These are phyloP conservation scores for Sarotherodon lohbergeri DNA, from an alignment of 2,113 vertebrate genomes.

Conservation along the genomic window DNA sequence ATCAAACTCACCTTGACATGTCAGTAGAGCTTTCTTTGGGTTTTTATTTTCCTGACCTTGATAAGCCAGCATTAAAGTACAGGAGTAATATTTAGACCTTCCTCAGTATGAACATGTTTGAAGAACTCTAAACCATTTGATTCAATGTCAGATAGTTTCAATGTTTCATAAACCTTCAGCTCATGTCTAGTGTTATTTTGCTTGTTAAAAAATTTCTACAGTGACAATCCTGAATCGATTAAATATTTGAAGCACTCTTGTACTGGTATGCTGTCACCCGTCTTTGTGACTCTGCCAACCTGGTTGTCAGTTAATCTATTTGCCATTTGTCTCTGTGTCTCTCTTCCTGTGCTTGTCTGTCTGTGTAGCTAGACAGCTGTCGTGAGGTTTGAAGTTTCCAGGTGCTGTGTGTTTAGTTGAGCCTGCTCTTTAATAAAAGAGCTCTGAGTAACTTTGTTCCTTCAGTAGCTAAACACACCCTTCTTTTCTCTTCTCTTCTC, in stretches of 20 bases:
- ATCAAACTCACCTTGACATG: background rate
- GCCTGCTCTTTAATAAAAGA: slow-evolving; percentile 35
- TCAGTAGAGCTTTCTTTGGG: background rate
- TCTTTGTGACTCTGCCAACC: slow-evolving; percentile 10
- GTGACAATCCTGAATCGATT: background rate
- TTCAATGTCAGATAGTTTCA: background rate
- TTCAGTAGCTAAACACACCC: background rate
- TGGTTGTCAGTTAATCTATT: slow-evolving; percentile 28
- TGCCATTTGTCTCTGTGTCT: slow-evolving; percentile 27
- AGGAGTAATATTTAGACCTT: background rate
- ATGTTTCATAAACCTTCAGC: background rate
- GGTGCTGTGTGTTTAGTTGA: slow-evolving; percentile 55
- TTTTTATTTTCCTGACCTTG: background rate
- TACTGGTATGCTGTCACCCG: background rate
- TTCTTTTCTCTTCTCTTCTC: background rate
- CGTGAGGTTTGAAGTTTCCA: slow-evolving; percentile 51
- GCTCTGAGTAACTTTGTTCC: slow-evolving; percentile 30
- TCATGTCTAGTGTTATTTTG: background rate
- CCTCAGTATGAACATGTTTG: background rate
- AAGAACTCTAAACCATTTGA: background rate
- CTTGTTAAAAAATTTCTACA: background rate
- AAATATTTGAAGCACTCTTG: background rate
- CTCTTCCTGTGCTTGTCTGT: slow-evolving; percentile 3
- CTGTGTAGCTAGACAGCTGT: slow-evolving; percentile 44
- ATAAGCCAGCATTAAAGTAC: background rate